phyloP scores from a whole-genome alignment of 2,113 vertebrate genomes.

The Cyphomyrus discorhynchus region DNA sequence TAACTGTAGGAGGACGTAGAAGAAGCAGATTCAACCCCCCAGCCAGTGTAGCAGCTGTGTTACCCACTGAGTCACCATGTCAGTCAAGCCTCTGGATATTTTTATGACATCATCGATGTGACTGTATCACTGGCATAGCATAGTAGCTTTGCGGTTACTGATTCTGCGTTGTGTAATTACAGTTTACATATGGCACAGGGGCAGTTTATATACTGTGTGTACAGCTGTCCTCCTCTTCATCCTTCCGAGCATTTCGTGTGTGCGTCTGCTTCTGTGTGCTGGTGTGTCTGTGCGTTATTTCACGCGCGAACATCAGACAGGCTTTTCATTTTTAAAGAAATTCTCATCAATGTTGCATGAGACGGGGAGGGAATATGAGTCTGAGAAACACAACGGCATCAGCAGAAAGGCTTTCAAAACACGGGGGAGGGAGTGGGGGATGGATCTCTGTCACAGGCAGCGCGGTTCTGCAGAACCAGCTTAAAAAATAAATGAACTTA shows the following conservation, averaged over 20 bases:
- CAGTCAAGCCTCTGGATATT: background rate
- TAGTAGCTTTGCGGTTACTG: background rate
- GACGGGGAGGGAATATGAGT: conserved; percentile 19
- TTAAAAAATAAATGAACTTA: background rate
- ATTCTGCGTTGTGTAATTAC: background rate
- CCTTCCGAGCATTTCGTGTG: background rate
- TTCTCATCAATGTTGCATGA: conserved; percentile 51
- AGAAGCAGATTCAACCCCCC: background rate
- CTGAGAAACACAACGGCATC: conserved; percentile 31
- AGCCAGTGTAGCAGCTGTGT: background rate
- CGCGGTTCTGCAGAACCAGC: background rate
- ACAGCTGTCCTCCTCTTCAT: background rate
- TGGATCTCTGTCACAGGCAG: background rate
- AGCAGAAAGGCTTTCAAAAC: conserved; percentile 35
- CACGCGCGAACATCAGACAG: conserved; percentile 14
- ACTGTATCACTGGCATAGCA: background rate
- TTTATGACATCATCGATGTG: background rate
- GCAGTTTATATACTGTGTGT: background rate
- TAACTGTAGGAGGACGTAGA: background rate
- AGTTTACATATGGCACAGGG: background rate
- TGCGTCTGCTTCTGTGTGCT: background rate
- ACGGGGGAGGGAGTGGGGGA: background rate
- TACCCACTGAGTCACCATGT: background rate
- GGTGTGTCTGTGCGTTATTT: background rate
- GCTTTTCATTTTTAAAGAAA: conserved; percentile 40